phyloP scores from a whole-genome alignment of 1,140 invertebrate genomes.

The Nylanderia fulva region DNA sequence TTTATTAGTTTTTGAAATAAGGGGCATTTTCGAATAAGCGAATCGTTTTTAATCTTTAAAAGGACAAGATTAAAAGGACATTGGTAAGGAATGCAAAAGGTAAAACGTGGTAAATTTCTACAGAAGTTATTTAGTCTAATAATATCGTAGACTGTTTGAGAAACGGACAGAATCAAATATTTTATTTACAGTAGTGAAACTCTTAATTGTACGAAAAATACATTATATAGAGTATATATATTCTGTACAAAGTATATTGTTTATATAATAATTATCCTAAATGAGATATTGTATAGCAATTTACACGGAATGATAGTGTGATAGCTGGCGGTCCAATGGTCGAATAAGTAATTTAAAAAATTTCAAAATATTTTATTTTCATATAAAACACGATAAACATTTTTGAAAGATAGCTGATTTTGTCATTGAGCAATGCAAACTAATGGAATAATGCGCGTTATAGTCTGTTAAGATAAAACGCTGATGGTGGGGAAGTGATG shows the following conservation, averaged over 20 bases:
- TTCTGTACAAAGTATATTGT: neutral
- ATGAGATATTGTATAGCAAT: neutral
- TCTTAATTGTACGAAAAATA: slow-evolving; percentile 38
- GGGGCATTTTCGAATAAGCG: slow-evolving; percentile 58
- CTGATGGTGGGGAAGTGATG: neutral
- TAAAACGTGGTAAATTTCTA: slow-evolving; percentile 64
- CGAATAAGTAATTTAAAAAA: neutral
- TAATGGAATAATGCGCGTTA: neutral
- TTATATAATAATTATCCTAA: neutral
- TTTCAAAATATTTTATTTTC: neutral
- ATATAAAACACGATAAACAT: neutral
- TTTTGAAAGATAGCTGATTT: neutral
- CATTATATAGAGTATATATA: neutral
- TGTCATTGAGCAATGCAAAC: neutral
- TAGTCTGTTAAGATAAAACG: neutral
- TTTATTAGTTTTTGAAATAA: slow-evolving; percentile 63
- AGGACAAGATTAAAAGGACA: neutral
- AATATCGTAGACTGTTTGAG: slow-evolving; percentile 34
- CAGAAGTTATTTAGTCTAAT: slow-evolving; percentile 38
- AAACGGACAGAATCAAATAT: slow-evolving; percentile 72
- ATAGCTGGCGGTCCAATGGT: neutral
- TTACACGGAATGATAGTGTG: neutral
- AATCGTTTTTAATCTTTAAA: slow-evolving; percentile 69
- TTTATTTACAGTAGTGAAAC: slow-evolving; percentile 70
- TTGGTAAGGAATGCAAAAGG: slow-evolving; percentile 26